These are phyloP conservation scores for Eupithecia pulchellata DNA, from an alignment of 2,888 invertebrate genomes.

Conservation along the genomic window DNA sequence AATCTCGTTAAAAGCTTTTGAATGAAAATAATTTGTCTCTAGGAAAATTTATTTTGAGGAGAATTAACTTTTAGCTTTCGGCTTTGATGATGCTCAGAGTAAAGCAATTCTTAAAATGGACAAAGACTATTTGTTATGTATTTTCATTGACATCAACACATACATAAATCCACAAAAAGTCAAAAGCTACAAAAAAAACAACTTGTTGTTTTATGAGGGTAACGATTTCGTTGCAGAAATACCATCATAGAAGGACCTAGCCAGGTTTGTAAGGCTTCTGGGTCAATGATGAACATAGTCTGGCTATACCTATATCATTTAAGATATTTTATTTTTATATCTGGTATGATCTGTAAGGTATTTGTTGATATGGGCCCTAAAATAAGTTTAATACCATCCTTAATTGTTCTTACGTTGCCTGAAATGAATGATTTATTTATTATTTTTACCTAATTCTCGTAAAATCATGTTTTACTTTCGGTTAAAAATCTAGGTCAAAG, in stretches of 20 bases:
- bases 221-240: background rate
- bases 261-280: background rate
- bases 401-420: no score
- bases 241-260: background rate
- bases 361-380: no score
- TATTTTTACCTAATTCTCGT: no score
- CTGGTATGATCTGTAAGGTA: no score
- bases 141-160: background rate
- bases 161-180: background rate
- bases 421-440: no score
- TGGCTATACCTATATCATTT: no score
- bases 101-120: background rate
- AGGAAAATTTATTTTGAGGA: slow-evolving; percentile 19
- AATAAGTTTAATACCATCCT: no score
- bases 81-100: slow-evolving; percentile 2
- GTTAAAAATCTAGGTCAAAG: background rate
- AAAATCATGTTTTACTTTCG: background rate
- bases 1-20: slow-evolving; percentile 29
- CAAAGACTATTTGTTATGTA: background rate
- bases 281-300: background rate
- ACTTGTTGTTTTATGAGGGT: background rate
- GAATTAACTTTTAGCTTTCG: slow-evolving; percentile 2
- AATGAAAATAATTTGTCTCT: slow-evolving; percentile 28
- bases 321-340: no score
- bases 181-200: background rate